Evolutionary conservation across 2,113 vertebrate species (phyloP).

Genomic region (Penelope pileata): DNA sequence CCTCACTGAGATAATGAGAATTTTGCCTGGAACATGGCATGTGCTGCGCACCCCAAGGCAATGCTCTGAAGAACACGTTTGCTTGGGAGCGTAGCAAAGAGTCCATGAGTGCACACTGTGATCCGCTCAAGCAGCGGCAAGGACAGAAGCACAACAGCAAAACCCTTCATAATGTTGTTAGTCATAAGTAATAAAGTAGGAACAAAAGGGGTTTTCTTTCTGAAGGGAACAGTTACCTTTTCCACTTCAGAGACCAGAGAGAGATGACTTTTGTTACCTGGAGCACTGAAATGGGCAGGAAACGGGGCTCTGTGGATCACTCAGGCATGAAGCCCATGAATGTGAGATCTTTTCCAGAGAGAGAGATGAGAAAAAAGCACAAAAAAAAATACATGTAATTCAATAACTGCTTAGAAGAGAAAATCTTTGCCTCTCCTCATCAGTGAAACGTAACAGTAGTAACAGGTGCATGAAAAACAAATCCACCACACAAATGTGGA

Average conservation of each 20-base stretch:
- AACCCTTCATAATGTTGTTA: slow-evolving; percentile 38
- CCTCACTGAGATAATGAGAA: background rate
- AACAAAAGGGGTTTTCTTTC: slow-evolving; percentile 82
- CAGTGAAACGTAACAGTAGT: background rate
- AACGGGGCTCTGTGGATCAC: slow-evolving; percentile 71
- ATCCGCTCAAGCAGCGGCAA: background rate
- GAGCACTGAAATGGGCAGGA: slow-evolving; percentile 69
- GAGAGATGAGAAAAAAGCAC: background rate
- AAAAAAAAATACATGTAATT: slow-evolving; percentile 62
- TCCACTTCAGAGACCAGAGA: slow-evolving; percentile 84
- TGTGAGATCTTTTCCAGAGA: slow-evolving; percentile 71
- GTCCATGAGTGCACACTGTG: background rate
- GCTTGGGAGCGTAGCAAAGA: background rate
- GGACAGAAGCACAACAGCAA: slow-evolving; percentile 1
- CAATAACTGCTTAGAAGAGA: slow-evolving; percentile 12
- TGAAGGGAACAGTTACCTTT: slow-evolving; percentile 80
- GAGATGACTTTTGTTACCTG: slow-evolving; percentile 80
- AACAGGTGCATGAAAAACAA: slow-evolving; percentile 41
- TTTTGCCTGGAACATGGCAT: background rate
- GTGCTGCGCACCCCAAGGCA: background rate
- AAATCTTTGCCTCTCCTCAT: slow-evolving; percentile 16
- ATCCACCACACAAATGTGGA: background rate
- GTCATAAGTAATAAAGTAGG: slow-evolving; percentile 78
- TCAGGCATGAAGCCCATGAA: slow-evolving; percentile 78
- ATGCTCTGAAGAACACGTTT: background rate